Percentiles rank a stretch among this genome's conserved stretches.
phyloP scores from a whole-genome alignment of 2,113 vertebrate genomes.

The Dendropsophus ebraccatus region DNA sequence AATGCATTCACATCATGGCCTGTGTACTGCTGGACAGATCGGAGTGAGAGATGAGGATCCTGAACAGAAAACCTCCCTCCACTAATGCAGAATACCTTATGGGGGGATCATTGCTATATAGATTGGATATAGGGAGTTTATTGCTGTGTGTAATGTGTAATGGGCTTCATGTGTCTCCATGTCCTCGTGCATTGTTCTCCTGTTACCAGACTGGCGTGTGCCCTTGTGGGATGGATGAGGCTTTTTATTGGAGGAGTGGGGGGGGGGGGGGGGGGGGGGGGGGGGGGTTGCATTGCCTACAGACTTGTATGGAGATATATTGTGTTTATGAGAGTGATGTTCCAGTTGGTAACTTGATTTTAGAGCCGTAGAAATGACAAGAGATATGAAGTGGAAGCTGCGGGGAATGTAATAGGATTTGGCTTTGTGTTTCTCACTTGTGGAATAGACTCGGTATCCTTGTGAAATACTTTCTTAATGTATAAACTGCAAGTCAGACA shows the following conservation, averaged over 20 bases:
- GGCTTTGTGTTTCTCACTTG: slow-evolving; percentile 22
- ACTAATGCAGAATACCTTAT: too few species aligned
- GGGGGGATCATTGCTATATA: too few species aligned
- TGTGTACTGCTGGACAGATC: too few species aligned
- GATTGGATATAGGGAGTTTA: too few species aligned
- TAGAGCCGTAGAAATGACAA: not conserved
- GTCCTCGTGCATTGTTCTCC: not conserved
- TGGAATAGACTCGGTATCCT: not conserved
- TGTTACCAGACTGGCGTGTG: too few species aligned
- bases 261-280: too few species aligned
- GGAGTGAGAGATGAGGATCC: too few species aligned
- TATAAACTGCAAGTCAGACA: not conserved
- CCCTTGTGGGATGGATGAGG: not conserved
- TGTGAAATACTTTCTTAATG: slow-evolving; percentile 21
- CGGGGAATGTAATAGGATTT: slow-evolving; percentile 25
- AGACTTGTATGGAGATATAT: not conserved
- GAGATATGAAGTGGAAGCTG: slow-evolving; percentile 14
- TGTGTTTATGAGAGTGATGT: slow-evolving; percentile 3
- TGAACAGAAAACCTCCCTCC: too few species aligned
- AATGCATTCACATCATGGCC: too few species aligned
- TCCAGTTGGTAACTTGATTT: not conserved
- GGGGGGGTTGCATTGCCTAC: not conserved
- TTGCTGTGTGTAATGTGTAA: too few species aligned
- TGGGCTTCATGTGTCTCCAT: too few species aligned
- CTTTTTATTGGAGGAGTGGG: not conserved